phyloP scores from a whole-genome alignment of 2,888 invertebrate genomes.

The Tetragnatha montana region DNA sequence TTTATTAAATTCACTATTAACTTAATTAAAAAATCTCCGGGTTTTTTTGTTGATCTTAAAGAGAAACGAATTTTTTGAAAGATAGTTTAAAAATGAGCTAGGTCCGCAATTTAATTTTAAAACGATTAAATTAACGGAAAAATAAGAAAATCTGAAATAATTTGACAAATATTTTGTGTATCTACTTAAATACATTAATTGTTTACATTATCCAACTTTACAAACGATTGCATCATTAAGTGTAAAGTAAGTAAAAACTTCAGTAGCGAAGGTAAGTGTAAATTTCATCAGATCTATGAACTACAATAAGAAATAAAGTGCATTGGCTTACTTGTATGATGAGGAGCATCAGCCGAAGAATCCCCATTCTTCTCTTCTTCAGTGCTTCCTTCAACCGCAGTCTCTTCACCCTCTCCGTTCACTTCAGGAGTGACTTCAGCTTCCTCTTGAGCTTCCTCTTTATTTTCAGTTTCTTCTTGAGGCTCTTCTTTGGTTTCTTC shows the following conservation, averaged over 20 bases:
- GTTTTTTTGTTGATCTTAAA: too few species aligned
- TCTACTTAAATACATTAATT: too few species aligned
- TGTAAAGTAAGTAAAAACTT: background rate
- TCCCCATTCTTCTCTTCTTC: conserved; percentile 10
- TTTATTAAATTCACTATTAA: too few species aligned
- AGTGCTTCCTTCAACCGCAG: background rate
- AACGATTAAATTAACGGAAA: background rate
- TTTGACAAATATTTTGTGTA: background rate
- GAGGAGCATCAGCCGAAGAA: conserved; percentile 31
- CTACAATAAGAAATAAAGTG: background rate
- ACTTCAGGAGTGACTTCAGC: background rate
- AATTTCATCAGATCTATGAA: too few species aligned
- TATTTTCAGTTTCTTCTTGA: background rate
- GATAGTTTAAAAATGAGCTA: too few species aligned
- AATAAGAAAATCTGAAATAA: background rate
- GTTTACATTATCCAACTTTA: background rate
- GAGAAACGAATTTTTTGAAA: too few species aligned
- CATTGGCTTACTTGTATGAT: conserved; percentile 65
- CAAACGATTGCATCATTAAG: background rate
- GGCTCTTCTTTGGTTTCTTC: too few species aligned
- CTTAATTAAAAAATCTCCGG: too few species aligned
- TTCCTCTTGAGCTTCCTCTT: conserved; percentile 20
- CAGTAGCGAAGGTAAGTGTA: background rate
- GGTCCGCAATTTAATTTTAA: too few species aligned
- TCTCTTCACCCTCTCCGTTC: conserved; percentile 19